Conservation (phyloP, 2,888 invertebrate genomes). For the Conchocele bisecta region DNA sequence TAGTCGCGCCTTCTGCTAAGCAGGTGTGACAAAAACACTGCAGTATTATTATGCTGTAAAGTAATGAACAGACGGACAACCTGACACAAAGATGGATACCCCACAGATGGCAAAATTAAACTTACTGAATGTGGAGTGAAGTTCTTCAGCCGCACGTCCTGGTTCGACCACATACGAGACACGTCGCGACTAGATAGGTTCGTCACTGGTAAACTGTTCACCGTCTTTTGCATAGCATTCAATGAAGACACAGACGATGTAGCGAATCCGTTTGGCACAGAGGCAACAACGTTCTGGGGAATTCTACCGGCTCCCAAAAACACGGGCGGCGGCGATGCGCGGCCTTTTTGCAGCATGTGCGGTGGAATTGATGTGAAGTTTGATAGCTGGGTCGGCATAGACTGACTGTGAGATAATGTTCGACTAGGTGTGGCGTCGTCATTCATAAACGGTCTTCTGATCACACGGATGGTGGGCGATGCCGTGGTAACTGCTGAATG, state of each 20-base stretch:
- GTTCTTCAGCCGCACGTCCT: constrained; percentile 71
- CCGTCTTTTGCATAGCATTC: constrained; percentile 53
- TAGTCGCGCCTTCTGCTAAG: too few species aligned
- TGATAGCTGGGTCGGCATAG: constrained; percentile 40
- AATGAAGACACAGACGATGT: constrained; percentile 25
- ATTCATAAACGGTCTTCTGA: constrained; percentile 51
- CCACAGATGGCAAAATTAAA: too few species aligned
- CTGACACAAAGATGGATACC: too few species aligned
- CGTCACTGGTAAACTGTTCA: constrained; percentile 44
- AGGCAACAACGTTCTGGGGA: constrained; percentile 9
- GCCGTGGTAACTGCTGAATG: too few species aligned
- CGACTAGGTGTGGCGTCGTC: constrained; percentile 34
- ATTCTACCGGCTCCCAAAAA: constrained; percentile 57
- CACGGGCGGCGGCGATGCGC: constrained; percentile 49
- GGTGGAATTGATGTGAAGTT: constrained; percentile 41
- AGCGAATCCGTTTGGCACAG: constrained; percentile 18
- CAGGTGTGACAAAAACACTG: too few species aligned
- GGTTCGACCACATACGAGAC: constrained; percentile 76
- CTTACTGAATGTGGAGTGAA: constrained; percentile 56
- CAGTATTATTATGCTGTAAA: too few species aligned
- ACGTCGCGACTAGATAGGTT: constrained; percentile 74
- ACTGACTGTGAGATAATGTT: constrained; percentile 42
- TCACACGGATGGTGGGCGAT: constrained; percentile 54
- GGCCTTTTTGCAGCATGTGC: constrained; percentile 31
- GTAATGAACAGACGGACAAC: too few species aligned